phyloP scores from a whole-genome alignment of 2,797 vertebrate species.

The Carcharodon carcharias region DNA sequence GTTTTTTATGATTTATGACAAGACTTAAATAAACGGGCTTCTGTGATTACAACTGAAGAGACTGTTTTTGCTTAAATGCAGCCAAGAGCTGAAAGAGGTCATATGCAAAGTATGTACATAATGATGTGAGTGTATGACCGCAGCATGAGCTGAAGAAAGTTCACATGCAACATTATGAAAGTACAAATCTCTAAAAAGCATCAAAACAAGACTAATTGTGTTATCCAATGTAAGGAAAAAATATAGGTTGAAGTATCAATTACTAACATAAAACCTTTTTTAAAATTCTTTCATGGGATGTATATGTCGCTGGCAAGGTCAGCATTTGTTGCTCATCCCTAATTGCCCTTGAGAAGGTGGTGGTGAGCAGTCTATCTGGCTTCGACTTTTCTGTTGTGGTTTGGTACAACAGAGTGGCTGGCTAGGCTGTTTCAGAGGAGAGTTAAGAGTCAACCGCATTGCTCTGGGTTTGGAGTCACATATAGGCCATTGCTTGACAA shows the following conservation, averaged over 20 bases:
- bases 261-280: not conserved
- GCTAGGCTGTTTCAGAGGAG: too few relatives aligned
- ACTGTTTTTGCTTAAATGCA: not conserved
- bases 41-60: not conserved
- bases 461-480: too few relatives aligned
- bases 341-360: too few relatives aligned
- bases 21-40: not conserved
- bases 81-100: not conserved
- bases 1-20: not conserved
- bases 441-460: too few relatives aligned
- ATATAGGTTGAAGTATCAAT: not conserved
- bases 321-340: too few relatives aligned
- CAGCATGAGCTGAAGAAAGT: conserved; percentile 35
- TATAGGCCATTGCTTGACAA: too few relatives aligned
- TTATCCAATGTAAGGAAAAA: not conserved
- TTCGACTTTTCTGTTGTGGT: too few relatives aligned
- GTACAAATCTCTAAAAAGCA: not conserved
- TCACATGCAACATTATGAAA: conserved; percentile 35
- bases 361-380: too few relatives aligned
- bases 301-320: too few relatives aligned
- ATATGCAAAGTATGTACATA: not conserved
- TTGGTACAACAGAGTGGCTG: too few relatives aligned
- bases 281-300: too few relatives aligned
- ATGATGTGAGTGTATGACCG: conserved; percentile 9
- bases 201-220: not conserved